Evolutionary conservation across 2,797 vertebrate species (phyloP).

Genomic region (Neosalanx taihuensis): DNA sequence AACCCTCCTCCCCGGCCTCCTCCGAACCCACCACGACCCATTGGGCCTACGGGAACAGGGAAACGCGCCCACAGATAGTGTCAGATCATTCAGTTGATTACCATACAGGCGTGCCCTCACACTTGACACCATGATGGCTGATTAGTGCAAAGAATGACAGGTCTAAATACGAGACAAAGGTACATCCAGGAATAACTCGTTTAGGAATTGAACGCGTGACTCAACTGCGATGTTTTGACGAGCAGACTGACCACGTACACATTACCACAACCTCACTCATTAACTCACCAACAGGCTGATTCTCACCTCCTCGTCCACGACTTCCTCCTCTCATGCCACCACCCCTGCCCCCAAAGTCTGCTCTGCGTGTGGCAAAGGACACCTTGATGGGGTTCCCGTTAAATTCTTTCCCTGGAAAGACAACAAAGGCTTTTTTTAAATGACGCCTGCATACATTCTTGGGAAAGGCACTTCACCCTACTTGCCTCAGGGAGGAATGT

Average conservation of each 20-base stretch:
- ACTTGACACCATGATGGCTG: neutral
- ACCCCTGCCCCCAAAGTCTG: constrained; percentile 82
- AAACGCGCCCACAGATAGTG: neutral
- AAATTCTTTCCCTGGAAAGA: constrained; percentile 74
- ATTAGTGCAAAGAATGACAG: too few species aligned
- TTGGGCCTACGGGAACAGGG: constrained; percentile 62
- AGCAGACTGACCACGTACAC: neutral
- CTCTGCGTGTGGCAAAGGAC: constrained; percentile 84
- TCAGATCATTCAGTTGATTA: too few species aligned
- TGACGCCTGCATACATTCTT: too few species aligned
- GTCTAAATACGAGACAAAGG: too few species aligned
- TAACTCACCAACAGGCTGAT: neutral
- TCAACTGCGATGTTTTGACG: neutral
- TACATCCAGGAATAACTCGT: too few species aligned
- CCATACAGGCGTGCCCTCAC: neutral
- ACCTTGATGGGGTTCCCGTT: constrained; percentile 87
- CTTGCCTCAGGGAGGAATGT: too few species aligned
- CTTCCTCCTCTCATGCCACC: constrained; percentile 77
- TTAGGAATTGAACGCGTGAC: too few species aligned
- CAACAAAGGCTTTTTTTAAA: neutral
- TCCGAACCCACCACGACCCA: constrained; percentile 84
- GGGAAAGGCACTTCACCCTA: too few species aligned
- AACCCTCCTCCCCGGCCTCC: constrained; percentile 74
- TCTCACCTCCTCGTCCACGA: constrained; percentile 77
- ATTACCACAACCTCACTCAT: neutral